phyloP scores from a whole-genome alignment of 2,888 invertebrate species.

The Cheilosia urbana region DNA sequence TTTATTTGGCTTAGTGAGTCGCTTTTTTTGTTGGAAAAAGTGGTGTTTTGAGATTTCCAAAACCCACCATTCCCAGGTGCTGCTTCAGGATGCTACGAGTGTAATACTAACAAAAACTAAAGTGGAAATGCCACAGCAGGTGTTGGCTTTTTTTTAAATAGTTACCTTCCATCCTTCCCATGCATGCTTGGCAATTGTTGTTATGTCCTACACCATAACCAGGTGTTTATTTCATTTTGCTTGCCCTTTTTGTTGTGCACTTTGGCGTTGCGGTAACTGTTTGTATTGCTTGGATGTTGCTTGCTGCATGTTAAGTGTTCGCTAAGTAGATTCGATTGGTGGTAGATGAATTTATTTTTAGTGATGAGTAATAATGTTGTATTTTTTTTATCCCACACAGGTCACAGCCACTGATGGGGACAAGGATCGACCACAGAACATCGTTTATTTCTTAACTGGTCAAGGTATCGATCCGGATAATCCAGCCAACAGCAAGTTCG shows the following conservation, averaged over 20 bases:
- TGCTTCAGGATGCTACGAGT: conserved; percentile 9
- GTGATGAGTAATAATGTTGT: conserved; percentile 1
- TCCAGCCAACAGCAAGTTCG: conserved; percentile 97
- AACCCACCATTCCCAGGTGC: background rate
- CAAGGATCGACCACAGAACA: conserved; percentile 96
- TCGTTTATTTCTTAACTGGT: conserved; percentile 97
- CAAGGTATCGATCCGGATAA: conserved; percentile 98
- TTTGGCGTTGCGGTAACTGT: conserved; percentile 9
- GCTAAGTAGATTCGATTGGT: conserved; percentile 44
- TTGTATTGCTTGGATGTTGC: conserved; percentile 22
- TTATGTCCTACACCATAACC: conserved; percentile 15
- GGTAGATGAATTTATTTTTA: conserved; percentile 4
- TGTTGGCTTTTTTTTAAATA: conserved; percentile 5
- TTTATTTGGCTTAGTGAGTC: conserved; percentile 11
- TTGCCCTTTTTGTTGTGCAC: background rate
- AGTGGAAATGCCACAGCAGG: conserved; percentile 25
- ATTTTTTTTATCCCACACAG: conserved; percentile 84
- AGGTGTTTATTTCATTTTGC: conserved; percentile 30
- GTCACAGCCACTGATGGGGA: conserved; percentile 98
- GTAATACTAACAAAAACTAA: conserved; percentile 15
- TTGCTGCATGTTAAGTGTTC: conserved; percentile 50
- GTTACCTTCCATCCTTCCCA: conserved; percentile 7
- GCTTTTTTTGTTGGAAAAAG: conserved; percentile 32
- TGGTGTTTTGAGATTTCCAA: conserved; percentile 31
- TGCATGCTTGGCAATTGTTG: conserved; percentile 12